Conservation (phyloP, 2,888 invertebrate genomes). For the Acronicta alni region DNA sequence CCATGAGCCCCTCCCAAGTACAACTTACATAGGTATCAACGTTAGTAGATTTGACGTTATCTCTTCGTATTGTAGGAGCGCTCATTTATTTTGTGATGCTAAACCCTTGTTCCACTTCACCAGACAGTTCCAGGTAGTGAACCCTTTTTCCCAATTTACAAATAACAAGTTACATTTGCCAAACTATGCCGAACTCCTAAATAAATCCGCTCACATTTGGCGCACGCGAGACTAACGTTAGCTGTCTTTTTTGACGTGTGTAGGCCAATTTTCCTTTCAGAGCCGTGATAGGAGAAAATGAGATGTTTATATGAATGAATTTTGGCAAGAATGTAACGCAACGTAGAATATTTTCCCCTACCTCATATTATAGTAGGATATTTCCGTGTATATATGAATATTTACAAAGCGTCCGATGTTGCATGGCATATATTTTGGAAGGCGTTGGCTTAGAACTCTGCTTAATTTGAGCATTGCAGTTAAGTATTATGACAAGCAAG, state of each 20-base stretch:
- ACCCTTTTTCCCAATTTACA: conserved; percentile 66
- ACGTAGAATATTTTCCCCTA: no score
- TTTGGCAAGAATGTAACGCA: conserved; percentile 12
- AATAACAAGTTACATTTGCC: conserved; percentile 64
- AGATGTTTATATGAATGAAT: conserved; percentile 39
- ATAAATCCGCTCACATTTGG: conserved; percentile 59
- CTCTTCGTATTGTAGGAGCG: conserved; percentile 54
- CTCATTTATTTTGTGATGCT: conserved; percentile 61
- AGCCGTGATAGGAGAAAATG: conserved; percentile 30
- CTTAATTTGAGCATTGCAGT: no score
- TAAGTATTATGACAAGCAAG: no score
- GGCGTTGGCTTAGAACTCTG: no score
- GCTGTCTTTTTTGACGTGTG: conserved; percentile 45
- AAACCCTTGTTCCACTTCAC: conserved; percentile 61
- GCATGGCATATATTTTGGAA: no score
- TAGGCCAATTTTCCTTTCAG: conserved; percentile 46
- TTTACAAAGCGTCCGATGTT: no score
- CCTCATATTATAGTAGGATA: background rate
- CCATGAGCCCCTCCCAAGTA: no score
- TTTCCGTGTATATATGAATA: no score
- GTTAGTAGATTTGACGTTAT: conserved; percentile 49
- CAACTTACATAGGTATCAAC: no score
- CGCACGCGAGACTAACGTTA: conserved; percentile 46
- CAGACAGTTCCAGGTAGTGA: conserved; percentile 60
- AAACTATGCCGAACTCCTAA: conserved; percentile 54